phyloP scores from a whole-genome alignment of 1,140 invertebrate species.

The Drosophila sechellia region DNA sequence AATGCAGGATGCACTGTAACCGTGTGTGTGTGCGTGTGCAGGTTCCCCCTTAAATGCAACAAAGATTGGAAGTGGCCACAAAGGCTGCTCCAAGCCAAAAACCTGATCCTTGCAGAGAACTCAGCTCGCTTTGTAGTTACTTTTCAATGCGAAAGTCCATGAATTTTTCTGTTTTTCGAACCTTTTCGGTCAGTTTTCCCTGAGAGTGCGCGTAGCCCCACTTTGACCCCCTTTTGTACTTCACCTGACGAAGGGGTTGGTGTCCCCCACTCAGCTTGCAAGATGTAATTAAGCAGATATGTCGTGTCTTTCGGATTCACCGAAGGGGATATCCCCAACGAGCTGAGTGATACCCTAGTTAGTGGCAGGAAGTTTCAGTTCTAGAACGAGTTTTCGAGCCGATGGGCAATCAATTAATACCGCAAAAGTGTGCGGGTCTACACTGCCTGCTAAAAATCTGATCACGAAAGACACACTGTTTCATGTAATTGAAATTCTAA shows the following conservation, averaged over 20 bases:
- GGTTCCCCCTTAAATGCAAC: slow-evolving; percentile 42
- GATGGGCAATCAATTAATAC: slow-evolving; percentile 28
- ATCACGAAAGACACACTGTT: background rate
- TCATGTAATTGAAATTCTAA: too few species aligned
- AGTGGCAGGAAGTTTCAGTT: slow-evolving; percentile 23
- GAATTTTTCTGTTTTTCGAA: slow-evolving; percentile 10
- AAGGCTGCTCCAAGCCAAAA: slow-evolving; percentile 35
- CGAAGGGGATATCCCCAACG: slow-evolving; percentile 10
- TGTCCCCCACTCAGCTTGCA: slow-evolving; percentile 1
- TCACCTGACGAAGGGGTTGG: background rate
- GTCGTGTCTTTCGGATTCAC: background rate
- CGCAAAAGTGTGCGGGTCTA: background rate
- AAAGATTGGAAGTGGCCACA: slow-evolving; percentile 24
- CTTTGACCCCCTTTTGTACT: slow-evolving; percentile 17
- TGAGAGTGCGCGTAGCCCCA: background rate
- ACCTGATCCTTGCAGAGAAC: slow-evolving; percentile 64
- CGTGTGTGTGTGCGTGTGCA: slow-evolving; percentile 20
- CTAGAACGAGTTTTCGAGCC: slow-evolving; percentile 28
- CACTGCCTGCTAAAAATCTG: background rate
- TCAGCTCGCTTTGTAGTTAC: slow-evolving; percentile 13
- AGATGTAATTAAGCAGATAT: slow-evolving; percentile 19
- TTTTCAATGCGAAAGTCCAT: slow-evolving; percentile 9
- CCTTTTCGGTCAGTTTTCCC: slow-evolving; percentile 19
- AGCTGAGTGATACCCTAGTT: slow-evolving; percentile 17
- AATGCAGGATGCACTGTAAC: slow-evolving; percentile 5